Evolutionary conservation across 2,888 invertebrate species (phyloP).

Genomic region (Julus scanicus): DNA sequence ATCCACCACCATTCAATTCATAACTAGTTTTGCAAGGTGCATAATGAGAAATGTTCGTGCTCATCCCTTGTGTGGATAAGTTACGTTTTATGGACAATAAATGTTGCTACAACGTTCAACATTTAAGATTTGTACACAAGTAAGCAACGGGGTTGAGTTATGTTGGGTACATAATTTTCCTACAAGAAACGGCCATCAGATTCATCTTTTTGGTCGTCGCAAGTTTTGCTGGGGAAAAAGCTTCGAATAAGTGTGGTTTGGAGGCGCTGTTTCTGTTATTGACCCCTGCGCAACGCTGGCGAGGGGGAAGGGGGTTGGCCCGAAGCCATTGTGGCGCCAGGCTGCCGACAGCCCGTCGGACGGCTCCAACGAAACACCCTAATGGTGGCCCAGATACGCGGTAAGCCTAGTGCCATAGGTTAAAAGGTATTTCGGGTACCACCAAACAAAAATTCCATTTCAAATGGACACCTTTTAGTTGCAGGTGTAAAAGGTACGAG

Average conservation of each 20-base stretch:
- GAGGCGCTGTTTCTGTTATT: slow-evolving; percentile 45
- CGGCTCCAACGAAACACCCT: slow-evolving; percentile 22
- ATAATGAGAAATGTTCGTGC: too few relatives aligned
- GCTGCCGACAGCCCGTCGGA: slow-evolving; percentile 52
- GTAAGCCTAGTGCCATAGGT: slow-evolving; percentile 26
- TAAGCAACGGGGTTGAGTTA: too few relatives aligned
- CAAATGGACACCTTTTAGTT: not conserved
- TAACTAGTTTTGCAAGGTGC: too few relatives aligned
- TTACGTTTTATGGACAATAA: too few relatives aligned
- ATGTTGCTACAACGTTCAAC: too few relatives aligned
- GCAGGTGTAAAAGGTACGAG: too few relatives aligned
- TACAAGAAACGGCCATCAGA: too few relatives aligned
- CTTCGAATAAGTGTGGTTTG: slow-evolving; percentile 25
- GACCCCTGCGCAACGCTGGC: slow-evolving; percentile 1
- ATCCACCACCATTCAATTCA: too few relatives aligned
- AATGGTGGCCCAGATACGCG: slow-evolving; percentile 51
- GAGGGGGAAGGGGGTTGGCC: slow-evolving; percentile 49
- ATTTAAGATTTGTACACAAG: too few relatives aligned
- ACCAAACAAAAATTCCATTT: not conserved
- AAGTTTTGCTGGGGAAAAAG: not conserved
- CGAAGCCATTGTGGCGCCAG: slow-evolving; percentile 51
- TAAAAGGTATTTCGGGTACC: slow-evolving; percentile 38
- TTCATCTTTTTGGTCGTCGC: too few relatives aligned
- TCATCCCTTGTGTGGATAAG: too few relatives aligned
- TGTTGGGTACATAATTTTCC: too few relatives aligned